Percentiles rank a stretch among this genome's conserved stretches.
Evolutionary conservation across 2,113 vertebrate genomes (phyloP).

Genomic region (Peromyscus maniculatus): DNA sequence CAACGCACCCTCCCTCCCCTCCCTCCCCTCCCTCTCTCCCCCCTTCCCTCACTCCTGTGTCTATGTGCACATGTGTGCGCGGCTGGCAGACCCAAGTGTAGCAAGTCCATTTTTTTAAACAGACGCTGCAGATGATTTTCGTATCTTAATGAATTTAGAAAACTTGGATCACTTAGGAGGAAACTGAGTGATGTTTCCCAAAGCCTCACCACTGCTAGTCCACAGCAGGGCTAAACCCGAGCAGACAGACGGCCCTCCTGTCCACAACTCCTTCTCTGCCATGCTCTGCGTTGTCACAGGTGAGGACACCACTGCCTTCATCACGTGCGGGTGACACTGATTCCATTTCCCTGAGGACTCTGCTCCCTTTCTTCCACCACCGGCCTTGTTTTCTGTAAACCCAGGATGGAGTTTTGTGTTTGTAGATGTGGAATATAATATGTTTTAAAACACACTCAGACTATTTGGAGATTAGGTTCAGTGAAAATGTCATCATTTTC

Average conservation of each 20-base stretch:
- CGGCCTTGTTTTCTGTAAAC: background rate
- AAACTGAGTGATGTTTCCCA: no score
- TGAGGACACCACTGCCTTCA: background rate
- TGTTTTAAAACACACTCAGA: slow-evolving; percentile 30
- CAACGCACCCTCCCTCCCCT: background rate
- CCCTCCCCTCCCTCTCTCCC: no score
- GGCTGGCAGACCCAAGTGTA: no score
- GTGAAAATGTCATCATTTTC: background rate
- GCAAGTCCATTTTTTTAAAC: background rate
- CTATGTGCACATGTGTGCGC: no score
- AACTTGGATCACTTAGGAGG: no score
- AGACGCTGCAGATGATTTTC: background rate
- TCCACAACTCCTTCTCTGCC: background rate
- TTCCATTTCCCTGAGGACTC: background rate
- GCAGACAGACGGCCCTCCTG: no score
- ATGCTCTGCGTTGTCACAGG: background rate
- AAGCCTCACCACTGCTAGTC: background rate
- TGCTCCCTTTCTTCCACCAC: background rate
- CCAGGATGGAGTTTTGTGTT: background rate
- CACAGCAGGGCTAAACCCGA: background rate
- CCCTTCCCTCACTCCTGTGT: no score
- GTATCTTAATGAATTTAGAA: no score
- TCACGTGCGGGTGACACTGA: background rate
- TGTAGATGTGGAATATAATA: background rate
- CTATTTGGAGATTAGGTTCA: background rate